phyloP scores from a whole-genome alignment of 1,140 invertebrate genomes.

The Zeugodacus cucurbitae region DNA sequence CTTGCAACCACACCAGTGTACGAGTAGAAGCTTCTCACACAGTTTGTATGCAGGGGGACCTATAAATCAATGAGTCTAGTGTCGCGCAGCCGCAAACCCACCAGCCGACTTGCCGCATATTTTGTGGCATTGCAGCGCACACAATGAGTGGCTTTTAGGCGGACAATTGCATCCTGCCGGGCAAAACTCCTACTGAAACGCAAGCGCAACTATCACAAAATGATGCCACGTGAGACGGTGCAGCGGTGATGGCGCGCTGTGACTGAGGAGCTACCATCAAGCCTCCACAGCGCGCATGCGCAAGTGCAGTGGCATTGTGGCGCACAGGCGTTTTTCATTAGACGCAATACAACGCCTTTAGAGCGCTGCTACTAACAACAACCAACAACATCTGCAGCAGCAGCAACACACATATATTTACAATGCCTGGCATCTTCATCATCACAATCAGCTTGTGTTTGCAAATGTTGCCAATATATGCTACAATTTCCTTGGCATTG shows the following conservation, averaged over 20 bases:
- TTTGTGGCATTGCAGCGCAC: background rate
- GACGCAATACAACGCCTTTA: background rate
- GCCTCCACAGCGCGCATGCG: background rate
- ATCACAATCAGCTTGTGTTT: background rate
- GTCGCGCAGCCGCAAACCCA: background rate
- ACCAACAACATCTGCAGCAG: background rate
- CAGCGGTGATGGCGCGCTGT: background rate
- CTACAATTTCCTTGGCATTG: background rate
- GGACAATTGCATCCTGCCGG: conserved; percentile 45
- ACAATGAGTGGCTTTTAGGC: conserved; percentile 40
- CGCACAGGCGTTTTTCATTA: background rate
- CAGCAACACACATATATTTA: background rate
- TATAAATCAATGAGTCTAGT: conserved; percentile 27
- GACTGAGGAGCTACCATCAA: background rate
- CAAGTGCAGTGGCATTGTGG: background rate
- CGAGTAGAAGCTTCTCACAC: background rate
- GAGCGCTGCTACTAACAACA: background rate
- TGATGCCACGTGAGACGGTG: background rate
- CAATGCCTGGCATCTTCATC: background rate
- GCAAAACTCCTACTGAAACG: conserved; percentile 45
- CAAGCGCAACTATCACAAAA: background rate
- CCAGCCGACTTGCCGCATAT: background rate
- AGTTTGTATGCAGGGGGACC: background rate
- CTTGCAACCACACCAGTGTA: background rate
- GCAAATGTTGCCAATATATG: conserved; percentile 10